Conservation (phyloP, 2,888 invertebrate species). For the Megamerina dolium region DNA sequence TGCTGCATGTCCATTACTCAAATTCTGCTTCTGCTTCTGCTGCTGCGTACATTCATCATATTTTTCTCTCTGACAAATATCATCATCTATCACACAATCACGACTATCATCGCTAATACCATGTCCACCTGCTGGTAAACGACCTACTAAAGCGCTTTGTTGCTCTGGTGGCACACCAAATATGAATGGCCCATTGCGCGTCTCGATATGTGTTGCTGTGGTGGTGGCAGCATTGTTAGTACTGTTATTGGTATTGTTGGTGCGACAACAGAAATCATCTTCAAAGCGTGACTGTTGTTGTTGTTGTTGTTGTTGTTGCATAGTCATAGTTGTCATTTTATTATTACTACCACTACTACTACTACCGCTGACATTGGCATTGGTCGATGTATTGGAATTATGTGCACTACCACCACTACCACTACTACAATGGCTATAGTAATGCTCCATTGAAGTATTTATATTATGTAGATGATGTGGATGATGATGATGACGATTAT, state of each 20-base stretch:
- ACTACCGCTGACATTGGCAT: conserved; percentile 1
- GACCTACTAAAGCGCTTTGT: conserved; percentile 19
- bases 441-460: conserved; percentile 5
- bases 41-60: too few relatives aligned
- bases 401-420: not conserved
- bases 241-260: conserved; percentile 19
- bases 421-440: conserved; percentile 2
- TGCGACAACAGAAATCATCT: conserved; percentile 42
- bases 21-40: too few relatives aligned
- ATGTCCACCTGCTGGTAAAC: conserved; percentile 25
- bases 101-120: conserved; percentile 28
- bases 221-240: not conserved
- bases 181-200: conserved; percentile 54
- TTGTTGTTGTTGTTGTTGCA: too few relatives aligned
- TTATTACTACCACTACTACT: conserved; percentile 17
- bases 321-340: conserved; percentile 15
- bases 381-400: not conserved
- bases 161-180: conserved; percentile 54
- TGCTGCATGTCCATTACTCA: conserved; percentile 1
- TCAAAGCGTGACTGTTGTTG: conserved; percentile 42
- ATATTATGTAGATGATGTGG: conserved; percentile 2
- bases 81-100: conserved; percentile 32
- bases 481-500: conserved; percentile 11
- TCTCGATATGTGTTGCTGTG: conserved; percentile 7
- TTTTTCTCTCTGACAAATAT: not conserved